Base-by-base conservation (phyloP, 2,797 vertebrate species). In the Alcedo quadribrachys region DNA sequence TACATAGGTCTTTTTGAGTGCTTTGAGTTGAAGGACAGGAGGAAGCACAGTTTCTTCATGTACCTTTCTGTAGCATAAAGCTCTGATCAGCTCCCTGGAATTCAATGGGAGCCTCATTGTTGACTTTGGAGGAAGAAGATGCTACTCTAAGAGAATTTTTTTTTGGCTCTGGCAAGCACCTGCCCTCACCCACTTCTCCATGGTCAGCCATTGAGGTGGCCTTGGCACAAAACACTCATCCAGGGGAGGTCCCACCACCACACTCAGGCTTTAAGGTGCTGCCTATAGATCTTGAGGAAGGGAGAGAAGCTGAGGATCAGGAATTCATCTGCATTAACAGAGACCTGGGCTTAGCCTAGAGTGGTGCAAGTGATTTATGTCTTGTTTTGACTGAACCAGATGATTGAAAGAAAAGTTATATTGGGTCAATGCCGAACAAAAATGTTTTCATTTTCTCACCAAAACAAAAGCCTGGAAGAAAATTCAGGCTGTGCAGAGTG, bases 391-490 rank as follows among this genome's bases (percentile, higher is more conserved):
- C 70, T 76, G 62, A 91, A 94, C 54, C 35, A 87, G 55, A 60
- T 81, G 62, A 82, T 63, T 75, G 89, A 87, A 94, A 46, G 69
- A 75, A 78, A 89, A 89, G 73, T 91, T 87, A 63, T 65, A 61
- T 50, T 92, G 70, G 80, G 94, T 93, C 89, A 94, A 27, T 61
- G 67, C 22, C 0, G 62, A 94, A 79, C 60, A 61, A 95, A 94
- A 93, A 76, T 3, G 9, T 87, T 93, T 93, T 92, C 60, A 14
- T 89, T 92, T 92, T 78, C 51, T 93, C 77, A 93, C 58, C 67
- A 84, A 84, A 95, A 92, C 74, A 81, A 90, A 93, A 95, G 35
- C 33, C 58, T 95, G 66, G 55, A 89, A 90, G 69, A 89, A 87
- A 93, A 84, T 63, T 84, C 18, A 57, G 77, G 45, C 57, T 81